Base-by-base conservation (phyloP, 1,140 invertebrate species). In the Drosophila subobscura region DNA sequence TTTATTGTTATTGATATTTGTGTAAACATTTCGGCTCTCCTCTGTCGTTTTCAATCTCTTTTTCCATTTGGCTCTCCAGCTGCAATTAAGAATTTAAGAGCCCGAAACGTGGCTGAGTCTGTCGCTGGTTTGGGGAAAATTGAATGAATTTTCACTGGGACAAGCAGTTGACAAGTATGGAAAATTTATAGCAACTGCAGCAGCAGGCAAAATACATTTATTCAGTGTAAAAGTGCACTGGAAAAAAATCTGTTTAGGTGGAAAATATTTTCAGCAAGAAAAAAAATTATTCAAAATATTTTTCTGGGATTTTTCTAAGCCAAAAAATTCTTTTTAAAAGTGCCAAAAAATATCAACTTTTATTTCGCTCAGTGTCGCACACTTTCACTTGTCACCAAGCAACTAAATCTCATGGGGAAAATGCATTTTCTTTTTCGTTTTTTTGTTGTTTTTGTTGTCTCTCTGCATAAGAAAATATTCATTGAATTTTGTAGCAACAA, bases 1-100 rank as follows among this genome's bases (percentile, higher is more conserved):
- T 86, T 86, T 86, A 86, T 83, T 83, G 83, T 78, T 88, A 86
- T 86, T 86, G 83, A 86, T 86, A 88, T 83, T 86, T 81, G 67
- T 73, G 77, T 86, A 80, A 77, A 66, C 56, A 85, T 65, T 57
- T 53, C 44, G 44, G n/a, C 40, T 14, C 40, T 22, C 29, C 60
- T 22, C 16, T 56, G 16, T 33, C 27, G 16, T 20, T 20, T 20
- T 20, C 16, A 20, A 20, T 12, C 33, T 37, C 33, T 37, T 37
- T 33, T 4, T 3, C 33, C 10, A 12, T 33, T 10, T 16, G 8
- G 8, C 25, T 25, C 7, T 8, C 2, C 25, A 16, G 3, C 25
- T 51, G 63, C 66, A 86, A 83, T 86, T 78, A 86, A 81, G 66
- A 68, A 80, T 85, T 88, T 74, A 86, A 81, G 55, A 65, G 45